Base-by-base conservation (phyloP, 2,888 invertebrate genomes). In the Cryptops parisi region DNA sequence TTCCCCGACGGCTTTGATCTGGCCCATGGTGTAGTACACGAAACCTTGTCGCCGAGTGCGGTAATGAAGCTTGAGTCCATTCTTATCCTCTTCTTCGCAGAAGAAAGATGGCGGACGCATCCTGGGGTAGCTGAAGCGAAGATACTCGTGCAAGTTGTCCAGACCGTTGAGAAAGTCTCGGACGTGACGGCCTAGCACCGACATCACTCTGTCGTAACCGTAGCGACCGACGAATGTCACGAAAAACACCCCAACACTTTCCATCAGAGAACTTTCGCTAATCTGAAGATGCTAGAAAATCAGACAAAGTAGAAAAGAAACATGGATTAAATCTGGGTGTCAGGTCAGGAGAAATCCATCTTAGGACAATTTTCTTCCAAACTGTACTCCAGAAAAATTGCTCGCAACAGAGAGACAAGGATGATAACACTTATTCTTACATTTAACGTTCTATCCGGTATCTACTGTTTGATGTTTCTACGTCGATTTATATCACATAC, bases 11-110 rank as follows among this genome's bases (percentile, higher is more conserved):
- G 54, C 64, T 66, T 85, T 76, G 59, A 94, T 91, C 70, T 93
- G 93, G 2, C 94, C 96, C 83, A 93, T 93, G 4, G 94, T 91
- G 66, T 97, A 97, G 70, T 89, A 89, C 3, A 94, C 84, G 67
- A 91, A 96, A 0, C 96, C 96, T 58, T 87, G 78, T 58, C 96
- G 74, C 68, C 90, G 91, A 61, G 90, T 91, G 52, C 91, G 76
- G 69, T 93, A 93, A 71, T 96, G 96, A 54, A 97, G 74, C 0
- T 90, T 90, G 57, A 97, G 72, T 0, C 96, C 96, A 64, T 86
- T 84, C 33, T 84, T 77, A 0, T 89, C 87, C 69, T 97, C 96
- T 65, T 91, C 89, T 69, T 94, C 94, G 65, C 93, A 93, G 62
- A 93, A 94, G 68, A 97, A 97, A 52, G 91, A 91, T 0, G 97